A percentile compares a stretch with the other conserved stretches of the same genome.
These are phyloP conservation scores for Brachionichthys hirsutus DNA, from an alignment of 2,113 vertebrate genomes.

Conservation along the genomic window DNA sequence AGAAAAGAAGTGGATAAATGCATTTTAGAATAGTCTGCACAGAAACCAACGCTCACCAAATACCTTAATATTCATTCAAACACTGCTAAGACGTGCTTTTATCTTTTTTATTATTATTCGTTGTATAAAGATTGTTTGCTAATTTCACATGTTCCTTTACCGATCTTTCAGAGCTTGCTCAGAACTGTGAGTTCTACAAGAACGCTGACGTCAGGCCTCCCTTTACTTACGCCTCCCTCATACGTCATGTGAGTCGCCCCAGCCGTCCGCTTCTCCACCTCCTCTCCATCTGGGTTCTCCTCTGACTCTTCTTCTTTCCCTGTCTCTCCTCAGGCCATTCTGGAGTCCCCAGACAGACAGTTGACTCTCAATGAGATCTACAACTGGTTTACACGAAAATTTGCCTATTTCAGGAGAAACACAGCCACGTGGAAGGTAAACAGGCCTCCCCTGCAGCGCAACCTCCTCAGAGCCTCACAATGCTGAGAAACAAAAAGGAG, in stretches of 20 bases:
- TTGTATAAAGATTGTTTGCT: background rate
- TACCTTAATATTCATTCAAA: no score
- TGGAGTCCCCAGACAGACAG: conserved; percentile 98
- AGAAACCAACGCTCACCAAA: no score
- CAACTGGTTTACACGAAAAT: conserved; percentile 99
- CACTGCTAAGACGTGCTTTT: no score
- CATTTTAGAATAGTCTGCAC: no score
- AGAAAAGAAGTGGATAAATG: no score
- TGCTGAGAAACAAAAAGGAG: background rate
- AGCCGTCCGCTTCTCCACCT: background rate
- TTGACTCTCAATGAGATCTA: conserved; percentile 99
- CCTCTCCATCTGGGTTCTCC: background rate
- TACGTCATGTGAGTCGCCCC: conserved; percentile 89
- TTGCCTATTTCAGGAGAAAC: conserved; percentile 99
- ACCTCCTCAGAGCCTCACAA: no score
- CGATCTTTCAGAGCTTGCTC: conserved; percentile 92
- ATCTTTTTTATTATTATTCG: no score
- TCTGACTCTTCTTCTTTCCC: conserved; percentile 17
- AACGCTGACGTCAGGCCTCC: conserved; percentile 97
- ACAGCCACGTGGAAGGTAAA: conserved; percentile 99
- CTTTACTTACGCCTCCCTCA: conserved; percentile 98
- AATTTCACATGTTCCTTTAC: background rate
- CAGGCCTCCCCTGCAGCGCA: background rate
- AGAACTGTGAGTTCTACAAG: conserved; percentile 99
- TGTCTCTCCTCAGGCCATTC: conserved; percentile 84